phyloP scores from a whole-genome alignment of 2,888 invertebrate species.

The Fragum whitleyi region DNA sequence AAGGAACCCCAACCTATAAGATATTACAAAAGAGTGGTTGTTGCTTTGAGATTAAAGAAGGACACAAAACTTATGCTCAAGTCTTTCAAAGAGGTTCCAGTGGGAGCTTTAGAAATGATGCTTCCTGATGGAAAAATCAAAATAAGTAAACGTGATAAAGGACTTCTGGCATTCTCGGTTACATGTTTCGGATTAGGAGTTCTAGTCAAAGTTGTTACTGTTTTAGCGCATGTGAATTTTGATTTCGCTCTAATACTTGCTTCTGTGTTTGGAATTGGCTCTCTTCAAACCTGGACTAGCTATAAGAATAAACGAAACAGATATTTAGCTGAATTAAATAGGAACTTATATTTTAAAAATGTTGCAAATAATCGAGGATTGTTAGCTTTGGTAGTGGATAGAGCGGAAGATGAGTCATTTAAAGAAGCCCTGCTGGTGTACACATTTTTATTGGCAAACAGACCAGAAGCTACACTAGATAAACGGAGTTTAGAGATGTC shows the following conservation, averaged over 20 bases:
- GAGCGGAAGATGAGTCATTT: conserved; percentile 84
- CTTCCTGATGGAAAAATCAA: conserved; percentile 81
- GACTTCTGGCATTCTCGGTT: conserved; percentile 71
- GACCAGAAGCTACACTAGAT: conserved; percentile 67
- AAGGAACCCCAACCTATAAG: conserved; percentile 67
- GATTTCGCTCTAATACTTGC: conserved; percentile 79
- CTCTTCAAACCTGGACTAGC: conserved; percentile 72
- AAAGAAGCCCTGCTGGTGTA: conserved; percentile 83
- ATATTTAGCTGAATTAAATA: conserved; percentile 80
- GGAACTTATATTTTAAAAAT: conserved; percentile 83
- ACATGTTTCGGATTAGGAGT: conserved; percentile 73
- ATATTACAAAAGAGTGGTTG: conserved; percentile 83
- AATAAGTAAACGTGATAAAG: conserved; percentile 78
- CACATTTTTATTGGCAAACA: conserved; percentile 79
- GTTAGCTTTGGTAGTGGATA: conserved; percentile 81
- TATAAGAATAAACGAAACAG: conserved; percentile 79
- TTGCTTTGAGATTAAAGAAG: conserved; percentile 82
- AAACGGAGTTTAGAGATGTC: conserved; percentile 55
- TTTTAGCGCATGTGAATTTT: conserved; percentile 73
- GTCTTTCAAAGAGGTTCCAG: conserved; percentile 84
- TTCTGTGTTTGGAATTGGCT: conserved; percentile 73
- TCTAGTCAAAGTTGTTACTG: conserved; percentile 78
- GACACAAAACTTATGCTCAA: conserved; percentile 84
- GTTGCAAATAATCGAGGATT: conserved; percentile 83
- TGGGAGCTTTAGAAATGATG: conserved; percentile 80